Conservation (phyloP, 2,113 vertebrate species). For the human (Homo sapiens) region DNA sequence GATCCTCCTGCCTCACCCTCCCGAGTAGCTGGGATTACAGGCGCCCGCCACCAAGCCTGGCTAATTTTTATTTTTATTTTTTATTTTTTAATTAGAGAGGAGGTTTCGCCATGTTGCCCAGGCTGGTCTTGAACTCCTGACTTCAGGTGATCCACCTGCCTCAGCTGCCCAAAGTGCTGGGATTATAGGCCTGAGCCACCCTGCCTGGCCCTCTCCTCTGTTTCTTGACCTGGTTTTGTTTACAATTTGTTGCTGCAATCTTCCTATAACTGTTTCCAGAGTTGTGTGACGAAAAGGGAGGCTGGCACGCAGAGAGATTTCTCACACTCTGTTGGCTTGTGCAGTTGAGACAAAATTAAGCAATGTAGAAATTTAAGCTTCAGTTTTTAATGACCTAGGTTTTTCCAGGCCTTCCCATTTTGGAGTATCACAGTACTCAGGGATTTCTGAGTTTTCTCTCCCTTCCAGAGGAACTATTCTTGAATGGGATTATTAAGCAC, state of each 20-base stretch:
- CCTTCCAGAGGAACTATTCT: neutral
- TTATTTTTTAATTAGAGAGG: no score
- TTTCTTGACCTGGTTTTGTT: neutral
- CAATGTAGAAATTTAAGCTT: neutral
- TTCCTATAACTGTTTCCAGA: constrained; percentile 43
- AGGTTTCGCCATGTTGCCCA: no score
- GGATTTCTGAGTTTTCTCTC: neutral
- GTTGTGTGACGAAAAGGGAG: neutral
- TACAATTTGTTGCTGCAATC: neutral
- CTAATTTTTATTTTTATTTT: no score
- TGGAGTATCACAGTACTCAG: neutral
- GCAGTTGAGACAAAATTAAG: neutral
- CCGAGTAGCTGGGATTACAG: no score
- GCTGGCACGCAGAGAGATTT: neutral
- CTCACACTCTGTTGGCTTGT: neutral
- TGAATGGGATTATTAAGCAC: neutral
- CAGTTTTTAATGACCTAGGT: neutral
- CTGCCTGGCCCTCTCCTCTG: neutral
- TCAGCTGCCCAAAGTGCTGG: no score
- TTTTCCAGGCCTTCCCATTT: neutral
- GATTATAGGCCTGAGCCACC: no score
- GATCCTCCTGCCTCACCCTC: no score
- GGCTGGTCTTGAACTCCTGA: no score
- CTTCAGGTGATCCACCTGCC: no score
- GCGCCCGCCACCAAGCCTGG: no score